Evolutionary conservation across 2,113 vertebrate genomes (phyloP).

Genomic region (Engystomops pustulosus): DNA sequence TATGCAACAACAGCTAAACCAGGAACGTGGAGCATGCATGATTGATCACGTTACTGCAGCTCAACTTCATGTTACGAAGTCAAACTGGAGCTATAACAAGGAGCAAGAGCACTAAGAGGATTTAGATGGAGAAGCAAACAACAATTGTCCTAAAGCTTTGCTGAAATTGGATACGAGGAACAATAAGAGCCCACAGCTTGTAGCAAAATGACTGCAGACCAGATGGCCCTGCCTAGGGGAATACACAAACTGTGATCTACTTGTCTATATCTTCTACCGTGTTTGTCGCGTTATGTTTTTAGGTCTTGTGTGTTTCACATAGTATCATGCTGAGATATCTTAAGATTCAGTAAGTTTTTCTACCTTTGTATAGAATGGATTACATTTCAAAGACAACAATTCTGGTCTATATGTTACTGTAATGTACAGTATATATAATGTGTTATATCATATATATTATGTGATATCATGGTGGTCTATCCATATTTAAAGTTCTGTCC

Average conservation of each 20-base stretch:
- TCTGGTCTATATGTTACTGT: not conserved
- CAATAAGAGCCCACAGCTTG: conserved; percentile 52
- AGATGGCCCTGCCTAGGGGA: conserved; percentile 55
- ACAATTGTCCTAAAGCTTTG: conserved; percentile 47
- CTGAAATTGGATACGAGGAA: conserved; percentile 49
- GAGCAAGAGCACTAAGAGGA: conserved; percentile 9
- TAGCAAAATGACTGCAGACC: conserved; percentile 52
- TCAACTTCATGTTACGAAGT: conserved; percentile 24
- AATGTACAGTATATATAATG: too few species aligned
- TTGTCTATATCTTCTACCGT: conserved; percentile 34
- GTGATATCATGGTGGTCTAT: not conserved
- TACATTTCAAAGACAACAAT: not conserved
- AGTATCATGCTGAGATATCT: not conserved
- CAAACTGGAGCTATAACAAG: conserved; percentile 19
- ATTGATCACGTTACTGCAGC: conserved; percentile 33
- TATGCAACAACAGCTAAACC: conserved; percentile 52
- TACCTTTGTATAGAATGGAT: not conserved
- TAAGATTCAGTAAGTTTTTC: not conserved
- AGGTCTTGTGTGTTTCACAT: not conserved
- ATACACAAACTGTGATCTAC: conserved; percentile 45
- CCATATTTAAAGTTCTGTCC: too few species aligned
- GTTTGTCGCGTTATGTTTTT: conserved; percentile 16
- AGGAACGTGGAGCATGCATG: conserved; percentile 29
- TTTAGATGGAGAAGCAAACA: conserved; percentile 45
- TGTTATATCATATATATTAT: too few species aligned